These are phyloP conservation scores for Spilosoma lubricipeda DNA, from an alignment of 2,888 invertebrate genomes.

Conservation along the genomic window DNA sequence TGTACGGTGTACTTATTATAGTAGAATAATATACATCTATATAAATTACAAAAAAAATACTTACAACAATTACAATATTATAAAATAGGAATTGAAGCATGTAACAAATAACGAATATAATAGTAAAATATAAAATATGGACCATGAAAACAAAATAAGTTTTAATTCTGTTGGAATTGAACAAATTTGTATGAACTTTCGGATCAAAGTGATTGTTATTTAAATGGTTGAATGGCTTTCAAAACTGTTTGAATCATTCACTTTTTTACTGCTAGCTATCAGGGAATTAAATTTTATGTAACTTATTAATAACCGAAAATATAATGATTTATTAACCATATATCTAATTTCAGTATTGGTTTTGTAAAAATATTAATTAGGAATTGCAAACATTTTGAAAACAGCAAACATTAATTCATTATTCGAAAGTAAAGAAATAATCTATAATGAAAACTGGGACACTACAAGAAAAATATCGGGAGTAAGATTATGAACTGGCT, in stretches of 20 bases:
- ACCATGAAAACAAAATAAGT: constrained; percentile 24
- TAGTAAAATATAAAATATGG: constrained; percentile 3
- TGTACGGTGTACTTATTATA: too few relatives aligned
- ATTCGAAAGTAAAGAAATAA: constrained; percentile 37
- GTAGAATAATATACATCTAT: too few relatives aligned
- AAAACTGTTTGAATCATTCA: constrained; percentile 50
- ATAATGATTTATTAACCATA: too few relatives aligned
- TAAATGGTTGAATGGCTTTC: constrained; percentile 51
- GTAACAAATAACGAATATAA: not conserved
- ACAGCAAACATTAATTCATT: constrained; percentile 18
- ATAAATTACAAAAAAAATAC: too few relatives aligned
- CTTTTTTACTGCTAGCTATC: constrained; percentile 39
- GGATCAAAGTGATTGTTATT: constrained; percentile 54
- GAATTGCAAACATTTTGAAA: not conserved
- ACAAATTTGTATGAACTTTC: constrained; percentile 45
- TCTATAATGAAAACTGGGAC: constrained; percentile 45
- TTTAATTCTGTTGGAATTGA: constrained; percentile 35
- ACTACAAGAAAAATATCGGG: constrained; percentile 48
- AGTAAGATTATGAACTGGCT: constrained; percentile 46
- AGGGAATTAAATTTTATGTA: constrained; percentile 38
- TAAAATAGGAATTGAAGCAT: not conserved
- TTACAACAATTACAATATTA: too few relatives aligned
- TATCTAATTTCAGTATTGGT: not conserved
- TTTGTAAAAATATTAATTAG: not conserved
- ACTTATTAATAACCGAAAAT: constrained; percentile 21